Base-by-base conservation (phyloP, 2,113 vertebrate genomes). In the Falcunculus frontatus region DNA sequence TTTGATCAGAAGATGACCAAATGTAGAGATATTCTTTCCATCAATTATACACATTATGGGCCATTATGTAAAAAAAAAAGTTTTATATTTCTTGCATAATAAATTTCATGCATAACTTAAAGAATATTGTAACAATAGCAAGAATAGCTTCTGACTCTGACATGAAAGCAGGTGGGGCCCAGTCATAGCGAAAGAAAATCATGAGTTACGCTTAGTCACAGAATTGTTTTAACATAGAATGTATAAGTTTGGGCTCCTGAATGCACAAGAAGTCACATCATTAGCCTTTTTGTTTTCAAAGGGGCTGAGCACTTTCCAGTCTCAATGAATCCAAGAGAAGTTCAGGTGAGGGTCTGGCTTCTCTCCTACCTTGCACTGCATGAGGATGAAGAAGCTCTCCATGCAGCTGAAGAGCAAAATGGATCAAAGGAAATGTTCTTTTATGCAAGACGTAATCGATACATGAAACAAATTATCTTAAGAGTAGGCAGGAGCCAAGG, bases 361-460 rank as follows among this genome's bases (percentile, higher is more conserved):
- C 33, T 57, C 18, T 15, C 17, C 4, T 21, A 1, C 6, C 25
- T 63, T 10, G 2, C 23, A 30, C 9, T 3, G 4, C 11, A 3
- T 21, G 76, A 89, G 52, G 69, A 72, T 0, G 1, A 78, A 77
- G 41, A 35, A 81, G n/a, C 14, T 82, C 46, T 90, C 32, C 7
- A 2, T 5, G 7, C 41, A 81, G 76, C 6, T 70, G 59, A 90
- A 91, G 59, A 93, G 26, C 52, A 84, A 94, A 92, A 92, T 33
- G 41, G 56, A 94, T 94, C 80, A 95, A 93, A 90, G 64, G n/a
- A 95, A 92, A 73, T 74, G 41, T 64, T 89, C 35, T 76, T 75
- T 92, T 79, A 64, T 50, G 90, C 41, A 69, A 65, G 77, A n/a
- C 49, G 65, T 93, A 90, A 93, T 96, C 76, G 84, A 89, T 93